Evolutionary conservation across 2,888 invertebrate species (phyloP), one percentile per base, ranked within the genome.

Genomic region (Xiphydria camelus): DNA sequence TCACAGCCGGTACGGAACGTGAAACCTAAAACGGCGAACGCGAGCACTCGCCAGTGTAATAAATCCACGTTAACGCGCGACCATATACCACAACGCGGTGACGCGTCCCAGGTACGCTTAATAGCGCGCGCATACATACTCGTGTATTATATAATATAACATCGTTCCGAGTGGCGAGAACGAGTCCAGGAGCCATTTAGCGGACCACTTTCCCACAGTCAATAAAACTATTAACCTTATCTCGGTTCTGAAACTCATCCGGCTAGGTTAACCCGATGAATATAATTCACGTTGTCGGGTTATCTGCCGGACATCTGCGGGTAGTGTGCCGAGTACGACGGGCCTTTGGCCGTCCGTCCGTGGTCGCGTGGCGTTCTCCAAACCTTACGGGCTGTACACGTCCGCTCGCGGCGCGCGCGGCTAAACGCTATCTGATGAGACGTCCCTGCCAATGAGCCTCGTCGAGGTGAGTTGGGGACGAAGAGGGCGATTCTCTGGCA

Each of bases 141-240:
- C n/a, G n/a, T n/a, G n/a, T n/a, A n/a, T n/a, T n/a, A n/a, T n/a
- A n/a, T n/a, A n/a, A n/a, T n/a, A n/a, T n/a, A n/a, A n/a, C n/a
- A n/a, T n/a, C n/a, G n/a, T 18, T 32, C 32, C 26, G 25, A 20
- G 7, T n/a, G 31, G 15, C 34, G 33, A 19, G 36, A 41, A 21
- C 41, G 41, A 32, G 20, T 4, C n/a, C 3, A 4, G 4, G 33
- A 22, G 10, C 21, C 17, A 23, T 26, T 50, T 23, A 41, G 45
- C 41, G 18, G 40, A 33, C 23, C 39, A 43, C 48, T 60, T 72
- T 73, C 71, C 71, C 70, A 72, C 73, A 70, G 64, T 68, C 61
- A 69, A 73, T 73, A 69, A 70, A 73, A 67, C 70, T 68, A 72
- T 71, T 72, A 70, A 71, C 64, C 68, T 70, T 66, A 70, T 73